Evolutionary conservation across 2,113 vertebrate species (phyloP), one percentile per base, ranked within the genome.

Genomic region (Odocoileus virginianus): DNA sequence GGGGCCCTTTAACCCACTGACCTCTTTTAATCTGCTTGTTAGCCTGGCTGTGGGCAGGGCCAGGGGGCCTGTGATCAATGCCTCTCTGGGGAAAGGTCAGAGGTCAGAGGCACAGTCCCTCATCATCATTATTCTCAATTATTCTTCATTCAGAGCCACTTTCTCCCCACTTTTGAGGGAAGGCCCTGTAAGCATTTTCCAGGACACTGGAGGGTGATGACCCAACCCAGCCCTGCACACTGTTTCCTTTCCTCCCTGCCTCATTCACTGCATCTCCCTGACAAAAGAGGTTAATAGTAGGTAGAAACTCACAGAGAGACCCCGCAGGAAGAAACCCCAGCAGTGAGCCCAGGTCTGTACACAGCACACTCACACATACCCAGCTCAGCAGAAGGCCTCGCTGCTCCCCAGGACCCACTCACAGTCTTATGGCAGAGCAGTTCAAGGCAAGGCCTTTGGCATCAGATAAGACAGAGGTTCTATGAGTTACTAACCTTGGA

Each of bases 71-170:
- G 87, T 95, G 96, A 98, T 89, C 89, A 91, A 88, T 67, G 95
- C 61, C 50, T 95, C 95, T 82, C 9, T 19, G 61, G 61, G 79
- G 79, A 67, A 79, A 94, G 87, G 91, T 89, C 94, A 97, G 81
- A 97, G 96, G 97, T 97, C 87, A 96, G 91, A 78, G 87, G 95
- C 83, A 85, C 96, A 95, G 81, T 92, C 90, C 58, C 94, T 87
- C 60, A 81, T 74, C 94, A 89, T 95, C 95, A 94, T 98, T 97
- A 98, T 85, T 97, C 96, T 97, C 97, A 93, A 97, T 98, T 97
- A 96, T 93, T 97, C 86, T 94, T 67, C 76, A 84, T 89, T 93
- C 88, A 96, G 71, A 83, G 81, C n/a, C 30, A 87, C 91, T 97
- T 94, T 94, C 94, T 87, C 89, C 91, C 94, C 92, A 71, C 19